These are phyloP conservation scores for Cydia strobilella DNA, from an alignment of 1,140 invertebrate species.

Conservation along the genomic window DNA sequence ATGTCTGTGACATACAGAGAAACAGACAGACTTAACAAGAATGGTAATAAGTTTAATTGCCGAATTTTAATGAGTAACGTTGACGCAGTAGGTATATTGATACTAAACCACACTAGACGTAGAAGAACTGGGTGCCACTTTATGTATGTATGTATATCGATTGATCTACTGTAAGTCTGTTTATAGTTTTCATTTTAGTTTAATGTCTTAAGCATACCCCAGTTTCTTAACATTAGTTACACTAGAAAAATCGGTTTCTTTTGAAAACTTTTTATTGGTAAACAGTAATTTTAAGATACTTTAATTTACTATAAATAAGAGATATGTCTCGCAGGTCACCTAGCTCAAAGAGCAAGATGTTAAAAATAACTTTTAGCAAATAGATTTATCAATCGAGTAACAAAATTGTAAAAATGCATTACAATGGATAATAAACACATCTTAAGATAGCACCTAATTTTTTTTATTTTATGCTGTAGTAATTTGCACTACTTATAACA, in stretches of 20 bases:
- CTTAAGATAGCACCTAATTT: constrained; percentile 56
- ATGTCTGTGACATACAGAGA: too few species aligned
- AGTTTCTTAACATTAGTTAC: neutral
- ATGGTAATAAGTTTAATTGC: too few species aligned
- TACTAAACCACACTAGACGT: too few species aligned
- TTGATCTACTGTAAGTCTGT: neutral
- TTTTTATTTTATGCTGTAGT: constrained; percentile 39
- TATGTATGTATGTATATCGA: too few species aligned
- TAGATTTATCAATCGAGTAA: constrained; percentile 19
- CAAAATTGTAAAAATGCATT: constrained; percentile 33
- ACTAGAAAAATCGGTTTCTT: neutral
- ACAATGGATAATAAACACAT: constrained; percentile 64
- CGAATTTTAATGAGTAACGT: too few species aligned
- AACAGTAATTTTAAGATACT: constrained; percentile 17
- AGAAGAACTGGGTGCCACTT: too few species aligned
- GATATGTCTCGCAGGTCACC: constrained; percentile 36
- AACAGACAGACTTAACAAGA: too few species aligned
- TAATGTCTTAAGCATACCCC: neutral
- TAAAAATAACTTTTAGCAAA: constrained; percentile 34
- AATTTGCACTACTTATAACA: constrained; percentile 42
- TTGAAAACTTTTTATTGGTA: neutral
- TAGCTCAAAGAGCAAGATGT: constrained; percentile 29
- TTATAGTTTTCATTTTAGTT: neutral
- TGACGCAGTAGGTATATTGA: too few species aligned
- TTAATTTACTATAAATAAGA: constrained; percentile 30